Conservation (phyloP, 2,113 vertebrate species). For the Pelvicachromis taeniatus region DNA sequence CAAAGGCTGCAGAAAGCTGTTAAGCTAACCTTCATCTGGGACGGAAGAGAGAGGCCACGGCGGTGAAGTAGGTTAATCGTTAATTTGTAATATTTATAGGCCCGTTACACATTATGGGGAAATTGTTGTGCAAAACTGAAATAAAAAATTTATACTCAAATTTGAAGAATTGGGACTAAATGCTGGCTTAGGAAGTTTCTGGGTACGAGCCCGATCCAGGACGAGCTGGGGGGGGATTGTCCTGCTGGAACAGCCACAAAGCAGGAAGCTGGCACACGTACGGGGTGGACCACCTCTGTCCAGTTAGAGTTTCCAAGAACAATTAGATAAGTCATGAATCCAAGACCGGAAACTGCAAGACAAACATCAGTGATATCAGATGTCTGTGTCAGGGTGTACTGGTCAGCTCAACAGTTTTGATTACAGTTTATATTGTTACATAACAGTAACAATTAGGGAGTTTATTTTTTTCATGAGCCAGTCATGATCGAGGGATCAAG, state of each 20-base stretch:
- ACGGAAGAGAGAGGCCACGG: too few species aligned
- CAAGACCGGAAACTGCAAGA: not conserved
- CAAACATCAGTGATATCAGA: not conserved
- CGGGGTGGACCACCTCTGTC: not conserved
- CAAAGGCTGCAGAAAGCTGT: too few species aligned
- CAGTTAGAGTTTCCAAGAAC: not conserved
- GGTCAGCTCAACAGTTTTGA: not conserved
- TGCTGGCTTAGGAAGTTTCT: not conserved
- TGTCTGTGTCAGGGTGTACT: not conserved
- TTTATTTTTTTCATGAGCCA: not conserved
- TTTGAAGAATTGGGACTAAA: not conserved
- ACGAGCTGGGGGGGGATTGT: not conserved
- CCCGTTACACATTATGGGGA: too few species aligned
- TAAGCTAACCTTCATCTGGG: too few species aligned
- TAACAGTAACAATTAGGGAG: not conserved
- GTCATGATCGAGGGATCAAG: rapidly evolving
- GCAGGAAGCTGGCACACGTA: not conserved
- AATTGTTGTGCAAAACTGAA: not conserved
- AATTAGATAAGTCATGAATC: not conserved
- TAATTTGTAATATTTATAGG: too few species aligned
- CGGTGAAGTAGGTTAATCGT: too few species aligned
- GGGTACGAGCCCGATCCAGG: not conserved
- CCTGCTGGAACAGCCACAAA: not conserved
- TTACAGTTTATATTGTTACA: too few species aligned
- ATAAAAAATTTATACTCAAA: not conserved